phyloP scores from a whole-genome alignment of 1,140 invertebrate genomes.

The Trichogramma pretiosum region DNA sequence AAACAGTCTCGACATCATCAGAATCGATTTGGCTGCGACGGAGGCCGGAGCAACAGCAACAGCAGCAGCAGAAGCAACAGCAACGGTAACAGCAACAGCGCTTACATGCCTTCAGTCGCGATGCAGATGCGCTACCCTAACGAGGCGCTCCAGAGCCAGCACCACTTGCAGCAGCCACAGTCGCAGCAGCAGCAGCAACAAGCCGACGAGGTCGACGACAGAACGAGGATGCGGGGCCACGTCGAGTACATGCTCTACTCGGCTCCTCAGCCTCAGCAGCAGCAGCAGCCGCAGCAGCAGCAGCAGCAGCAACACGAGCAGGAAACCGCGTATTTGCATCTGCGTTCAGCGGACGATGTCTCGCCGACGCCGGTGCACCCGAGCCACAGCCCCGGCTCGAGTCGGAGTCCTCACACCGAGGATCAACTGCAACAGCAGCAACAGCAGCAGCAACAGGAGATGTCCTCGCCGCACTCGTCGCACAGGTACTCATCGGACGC shows the following conservation, averaged over 20 bases:
- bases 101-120: conserved; percentile 41
- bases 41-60: conserved; percentile 15
- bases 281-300: conserved; percentile 22
- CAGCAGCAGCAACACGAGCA: conserved; percentile 22
- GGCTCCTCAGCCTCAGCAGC: conserved; percentile 16
- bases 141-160: conserved; percentile 34
- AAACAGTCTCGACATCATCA: conserved; percentile 11
- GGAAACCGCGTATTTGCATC: too few relatives aligned
- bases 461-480: neutral
- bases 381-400: conserved; percentile 36
- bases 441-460: conserved; percentile 19
- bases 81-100: conserved; percentile 31
- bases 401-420: conserved; percentile 37
- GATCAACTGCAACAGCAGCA: conserved; percentile 29
- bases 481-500: conserved; percentile 5
- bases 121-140: conserved; percentile 39
- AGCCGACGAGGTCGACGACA: neutral
- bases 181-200: neutral
- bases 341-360: too few relatives aligned
- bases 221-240: too few relatives aligned
- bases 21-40: conserved; percentile 18
- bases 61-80: conserved; percentile 31
- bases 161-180: conserved; percentile 28
- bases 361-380: conserved; percentile 31
- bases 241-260: too few relatives aligned